phyloP scores from a whole-genome alignment of 1,140 invertebrate species.

The Babylonia areolata region DNA sequence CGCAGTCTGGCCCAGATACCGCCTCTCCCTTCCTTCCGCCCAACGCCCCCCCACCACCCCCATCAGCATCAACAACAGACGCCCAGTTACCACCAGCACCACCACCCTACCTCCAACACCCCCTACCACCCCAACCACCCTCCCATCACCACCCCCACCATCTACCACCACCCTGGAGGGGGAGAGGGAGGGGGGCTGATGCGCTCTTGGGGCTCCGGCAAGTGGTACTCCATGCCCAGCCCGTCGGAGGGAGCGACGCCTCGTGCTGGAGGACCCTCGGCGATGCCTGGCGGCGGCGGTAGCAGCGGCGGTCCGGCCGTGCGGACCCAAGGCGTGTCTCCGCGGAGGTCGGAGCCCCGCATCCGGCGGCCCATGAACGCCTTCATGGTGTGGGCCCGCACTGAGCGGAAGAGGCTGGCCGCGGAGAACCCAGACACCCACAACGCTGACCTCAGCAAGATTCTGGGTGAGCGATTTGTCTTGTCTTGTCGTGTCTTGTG shows the following conservation, averaged over 20 bases:
- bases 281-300: background rate
- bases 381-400: constrained; percentile 34
- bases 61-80: too few species aligned
- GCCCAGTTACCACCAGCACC: too few species aligned
- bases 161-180: background rate
- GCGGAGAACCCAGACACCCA: constrained; percentile 34
- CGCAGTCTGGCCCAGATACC: too few species aligned
- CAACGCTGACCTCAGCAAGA: constrained; percentile 39
- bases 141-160: background rate
- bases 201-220: background rate
- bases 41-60: too few species aligned
- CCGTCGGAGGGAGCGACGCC: background rate
- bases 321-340: background rate
- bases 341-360: constrained; percentile 9
- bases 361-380: constrained; percentile 37
- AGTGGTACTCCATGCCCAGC: background rate
- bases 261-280: background rate
- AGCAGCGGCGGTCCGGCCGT: background rate
- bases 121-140: background rate
- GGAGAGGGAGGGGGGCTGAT: too few species aligned
- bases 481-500: background rate
- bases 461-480: constrained; percentile 13
- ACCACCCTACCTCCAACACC: background rate
- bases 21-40: too few species aligned
- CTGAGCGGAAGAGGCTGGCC: constrained; percentile 23